These are phyloP conservation scores for Alcis repandata DNA, from an alignment of 2,888 invertebrate genomes.

Conservation along the genomic window DNA sequence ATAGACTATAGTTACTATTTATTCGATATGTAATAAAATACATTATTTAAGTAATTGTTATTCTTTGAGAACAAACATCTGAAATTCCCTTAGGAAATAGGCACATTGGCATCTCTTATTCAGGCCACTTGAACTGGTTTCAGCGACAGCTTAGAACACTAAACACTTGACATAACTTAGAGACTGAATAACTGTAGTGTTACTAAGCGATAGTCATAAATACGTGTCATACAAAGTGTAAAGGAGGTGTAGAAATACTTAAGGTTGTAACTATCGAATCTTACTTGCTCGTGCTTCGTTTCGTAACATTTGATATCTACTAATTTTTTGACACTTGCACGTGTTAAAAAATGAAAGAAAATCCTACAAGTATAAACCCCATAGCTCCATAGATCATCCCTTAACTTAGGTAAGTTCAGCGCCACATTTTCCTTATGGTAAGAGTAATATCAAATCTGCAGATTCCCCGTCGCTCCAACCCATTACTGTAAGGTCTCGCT, in stretches of 20 bases:
- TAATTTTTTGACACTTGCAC: not conserved
- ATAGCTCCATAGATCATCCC: not conserved
- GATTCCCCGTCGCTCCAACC: constrained; percentile 20
- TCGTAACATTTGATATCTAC: not conserved
- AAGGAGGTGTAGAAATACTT: too few relatives aligned
- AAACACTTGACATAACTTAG: not conserved
- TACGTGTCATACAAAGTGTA: too few relatives aligned
- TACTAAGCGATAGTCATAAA: too few relatives aligned
- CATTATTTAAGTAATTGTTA: too few relatives aligned
- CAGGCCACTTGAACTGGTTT: not conserved
- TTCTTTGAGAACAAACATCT: too few relatives aligned
- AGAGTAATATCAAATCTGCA: constrained; percentile 10
- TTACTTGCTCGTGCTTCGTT: not conserved
- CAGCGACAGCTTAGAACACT: not conserved
- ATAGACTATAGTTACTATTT: too few relatives aligned
- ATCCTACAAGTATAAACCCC: not conserved
- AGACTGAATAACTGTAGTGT: too few relatives aligned
- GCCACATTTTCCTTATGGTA: constrained; percentile 13
- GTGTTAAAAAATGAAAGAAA: not conserved
- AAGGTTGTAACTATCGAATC: too few relatives aligned
- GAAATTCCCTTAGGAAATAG: too few relatives aligned
- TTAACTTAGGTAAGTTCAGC: constrained; percentile 5
- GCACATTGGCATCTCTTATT: not conserved
- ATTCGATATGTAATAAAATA: too few relatives aligned
- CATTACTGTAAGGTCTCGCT: constrained; percentile 22